Conservation (phyloP, 2,797 vertebrate species). For the Xenops minutus region DNA sequence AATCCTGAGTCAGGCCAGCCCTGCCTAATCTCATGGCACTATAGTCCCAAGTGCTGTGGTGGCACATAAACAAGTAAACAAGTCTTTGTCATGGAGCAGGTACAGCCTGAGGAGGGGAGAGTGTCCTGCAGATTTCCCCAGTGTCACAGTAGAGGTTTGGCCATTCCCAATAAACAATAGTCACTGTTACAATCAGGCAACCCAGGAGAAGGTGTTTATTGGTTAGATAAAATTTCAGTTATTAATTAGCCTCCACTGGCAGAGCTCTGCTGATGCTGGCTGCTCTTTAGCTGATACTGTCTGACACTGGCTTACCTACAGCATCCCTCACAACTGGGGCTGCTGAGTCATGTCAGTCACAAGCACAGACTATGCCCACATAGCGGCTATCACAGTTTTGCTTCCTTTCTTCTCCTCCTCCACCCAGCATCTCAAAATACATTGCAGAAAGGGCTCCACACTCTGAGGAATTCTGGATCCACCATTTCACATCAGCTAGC, state of each 20-base stretch:
- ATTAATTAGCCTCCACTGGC: neutral
- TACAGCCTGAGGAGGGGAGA: accelerated
- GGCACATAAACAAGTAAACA: neutral
- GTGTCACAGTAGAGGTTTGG: neutral
- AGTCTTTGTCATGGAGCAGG: neutral
- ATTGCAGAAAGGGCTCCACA: neutral
- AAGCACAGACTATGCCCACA: neutral
- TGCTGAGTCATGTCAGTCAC: neutral
- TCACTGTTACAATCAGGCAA: neutral
- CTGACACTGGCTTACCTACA: neutral
- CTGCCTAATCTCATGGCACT: neutral
- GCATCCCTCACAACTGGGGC: neutral
- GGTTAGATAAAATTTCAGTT: neutral
- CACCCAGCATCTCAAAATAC: neutral
- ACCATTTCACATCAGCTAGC: neutral
- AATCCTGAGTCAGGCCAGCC: neutral
- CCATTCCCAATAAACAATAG: neutral
- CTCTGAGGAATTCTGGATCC: neutral
- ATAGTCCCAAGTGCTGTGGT: neutral
- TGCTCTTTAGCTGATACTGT: neutral
- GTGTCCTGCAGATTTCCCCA: neutral
- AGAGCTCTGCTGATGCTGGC: neutral
- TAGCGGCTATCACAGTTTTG: neutral
- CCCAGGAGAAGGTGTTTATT: neutral
- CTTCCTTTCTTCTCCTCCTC: neutral